Base-by-base conservation (phyloP, 2,888 invertebrate genomes). In the Rosalia funebris region DNA sequence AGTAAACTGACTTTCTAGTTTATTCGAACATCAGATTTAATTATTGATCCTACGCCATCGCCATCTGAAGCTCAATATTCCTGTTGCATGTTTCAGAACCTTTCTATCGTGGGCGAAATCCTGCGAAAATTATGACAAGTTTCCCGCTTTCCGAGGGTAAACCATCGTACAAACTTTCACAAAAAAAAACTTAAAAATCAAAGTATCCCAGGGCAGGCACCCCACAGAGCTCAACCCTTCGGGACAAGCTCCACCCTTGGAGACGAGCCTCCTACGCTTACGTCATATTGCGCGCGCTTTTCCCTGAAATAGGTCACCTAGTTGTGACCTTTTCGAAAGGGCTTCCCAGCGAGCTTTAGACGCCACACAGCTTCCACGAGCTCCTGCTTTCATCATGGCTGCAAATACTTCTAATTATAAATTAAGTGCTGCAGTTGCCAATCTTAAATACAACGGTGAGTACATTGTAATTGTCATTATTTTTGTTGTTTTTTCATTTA, bases 391-490 rank as follows among this genome's bases (percentile, higher is more conserved):
- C 76, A 54, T 63, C 70, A 81, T 80, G 80, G 77, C 80, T 62
- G 62, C 62, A 56, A 80, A 79, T 66, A 74, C 76, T 42, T 78
- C 78, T 58, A 80, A 80, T 67, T 80, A 76, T 68, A 81, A 81
- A 66, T 73, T 81, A 41, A 77, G 75, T 70, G 73, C 79, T 15
- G 72, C 75, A 52, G 71, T 72, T 32, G 79, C 74, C 36, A 75
- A 76, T 63, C 73, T 80, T 44, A 77, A 79, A 57, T 80, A 74
- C 69, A 75, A 77, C 70, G 81, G 82, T 81, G 65, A 80, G 81
- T 75, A 47, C 52, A 9, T 44, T 15, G 44, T 41, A 17, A 7
- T 36, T 47, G 7, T 12, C 14, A 10, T 39, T 7, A 12, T 1
- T 2, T 39, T n/a, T n/a, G n/a, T n/a, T n/a, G n/a, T n/a, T n/a